Evolutionary conservation across 2,888 invertebrate species (phyloP), one percentile per base, ranked within the genome.

Genomic region (Platycnemis pennipes): DNA sequence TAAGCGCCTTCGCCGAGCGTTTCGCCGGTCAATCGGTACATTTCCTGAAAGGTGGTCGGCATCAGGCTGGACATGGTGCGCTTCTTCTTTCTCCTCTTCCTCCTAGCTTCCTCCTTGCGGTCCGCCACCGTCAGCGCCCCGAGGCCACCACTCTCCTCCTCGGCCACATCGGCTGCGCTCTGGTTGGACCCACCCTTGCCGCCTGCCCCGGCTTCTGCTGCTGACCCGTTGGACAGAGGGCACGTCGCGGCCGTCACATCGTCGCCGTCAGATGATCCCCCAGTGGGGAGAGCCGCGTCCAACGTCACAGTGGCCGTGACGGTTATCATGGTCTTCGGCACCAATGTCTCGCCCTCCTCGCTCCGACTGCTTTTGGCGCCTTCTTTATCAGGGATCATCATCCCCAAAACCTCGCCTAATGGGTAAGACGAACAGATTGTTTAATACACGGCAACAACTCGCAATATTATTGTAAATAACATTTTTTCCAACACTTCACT

Each of bases 1-100:
- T 99, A 99, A 94, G 99, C 99, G 95, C 99, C 99, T 97, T 99
- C 98, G 95, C 99, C 99, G 96, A 99, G 97, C 96, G 99, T 98
- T 97, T 99, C 99, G 95, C 99, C 99, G 95, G 99, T 99, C 96
- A 99, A 97, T 97, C 98, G 98, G 97, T 99, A 99, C 96, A 99
- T 97, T 97, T 99, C 99, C 98, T 98, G 98, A 97, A 99, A 99
- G 96, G 98, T 98, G 96, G 98, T 98, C 95, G 98, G 98, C 96
- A 98, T 98, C 96, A 99, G 97, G 94, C 95, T 95, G 95, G 98
- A 98, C 96, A 98, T 98, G 96, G 98, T 98, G 96, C 98, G 98
- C 97, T 98, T 99, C 98, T 98, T 98, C 97, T 98, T 98, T 96
- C 98, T 98, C 95, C 98, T 97, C 96, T 98, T 98, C 97, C 98